Percentiles rank a stretch among this genome's conserved stretches.
These are phyloP conservation scores for Hydractinia symbiolongicarpus DNA, from an alignment of 30 jellyfish, hydroid and myxozoan genomes.

Conservation along the genomic window DNA sequence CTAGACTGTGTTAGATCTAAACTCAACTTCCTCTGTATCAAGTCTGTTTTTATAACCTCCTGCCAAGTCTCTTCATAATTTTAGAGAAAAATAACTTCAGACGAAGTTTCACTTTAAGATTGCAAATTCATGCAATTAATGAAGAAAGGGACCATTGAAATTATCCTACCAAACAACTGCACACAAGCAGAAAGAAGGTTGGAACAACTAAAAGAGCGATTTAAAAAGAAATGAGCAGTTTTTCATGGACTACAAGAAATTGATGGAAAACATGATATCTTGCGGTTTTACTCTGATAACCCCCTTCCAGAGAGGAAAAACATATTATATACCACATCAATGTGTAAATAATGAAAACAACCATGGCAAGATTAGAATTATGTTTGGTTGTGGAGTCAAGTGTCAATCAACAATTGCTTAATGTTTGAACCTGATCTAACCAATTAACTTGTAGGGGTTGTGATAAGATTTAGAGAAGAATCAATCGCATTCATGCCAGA, in stretches of 20 bases:
- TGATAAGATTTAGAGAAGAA: no score
- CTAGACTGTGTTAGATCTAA: no score
- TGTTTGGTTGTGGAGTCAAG: slow-evolving; percentile 32
- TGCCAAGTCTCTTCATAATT: not conserved
- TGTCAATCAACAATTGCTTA: not conserved
- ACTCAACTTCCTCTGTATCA: no score
- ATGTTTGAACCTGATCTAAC: slow-evolving; percentile 32
- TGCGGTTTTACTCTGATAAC: no score
- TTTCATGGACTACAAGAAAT: not conserved
- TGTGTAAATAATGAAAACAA: no score
- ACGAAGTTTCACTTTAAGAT: no score
- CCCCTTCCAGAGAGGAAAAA: no score
- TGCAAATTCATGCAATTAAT: no score
- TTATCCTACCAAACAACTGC: not conserved
- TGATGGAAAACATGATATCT: no score
- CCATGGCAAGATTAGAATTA: slow-evolving; percentile 16
- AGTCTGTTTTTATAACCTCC: no score
- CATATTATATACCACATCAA: no score
- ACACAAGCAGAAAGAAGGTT: not conserved
- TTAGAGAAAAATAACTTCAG: not conserved
- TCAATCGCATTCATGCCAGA: slow-evolving; percentile 18
- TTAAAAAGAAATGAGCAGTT: not conserved
- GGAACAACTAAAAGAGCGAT: not conserved
- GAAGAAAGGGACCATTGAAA: not conserved
- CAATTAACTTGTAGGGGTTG: not conserved